A percentile compares a stretch with the other conserved stretches of the same genome.
These are phyloP conservation scores for Hephaestus fuliginosus DNA, from an alignment of 2,797 vertebrate genomes.

Conservation along the genomic window DNA sequence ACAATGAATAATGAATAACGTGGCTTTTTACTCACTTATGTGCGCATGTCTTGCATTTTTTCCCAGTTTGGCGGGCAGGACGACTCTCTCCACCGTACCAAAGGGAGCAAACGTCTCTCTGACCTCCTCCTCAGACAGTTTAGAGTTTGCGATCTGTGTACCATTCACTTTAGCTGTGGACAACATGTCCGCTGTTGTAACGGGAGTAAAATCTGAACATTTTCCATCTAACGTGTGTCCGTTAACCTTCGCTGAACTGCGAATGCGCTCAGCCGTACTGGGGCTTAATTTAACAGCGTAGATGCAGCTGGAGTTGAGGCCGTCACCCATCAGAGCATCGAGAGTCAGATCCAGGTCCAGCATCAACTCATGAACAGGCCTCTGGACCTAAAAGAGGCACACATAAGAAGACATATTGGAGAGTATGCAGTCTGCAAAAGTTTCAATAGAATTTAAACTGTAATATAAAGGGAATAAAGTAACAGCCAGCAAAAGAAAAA, in stretches of 20 bases:
- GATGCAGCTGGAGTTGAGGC: slow-evolving; percentile 80
- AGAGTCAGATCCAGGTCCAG: slow-evolving; percentile 87
- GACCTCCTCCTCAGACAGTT: slow-evolving; percentile 80
- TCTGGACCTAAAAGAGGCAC: slow-evolving; percentile 84
- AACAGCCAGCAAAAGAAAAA: neutral
- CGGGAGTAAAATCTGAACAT: neutral
- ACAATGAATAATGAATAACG: rapidly evolving
- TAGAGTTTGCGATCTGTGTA: slow-evolving; percentile 26
- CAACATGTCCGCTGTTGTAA: neutral
- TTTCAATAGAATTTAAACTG: neutral
- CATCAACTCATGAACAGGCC: slow-evolving; percentile 83
- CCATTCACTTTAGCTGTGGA: slow-evolving; percentile 13
- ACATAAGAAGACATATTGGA: neutral
- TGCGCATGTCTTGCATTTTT: slow-evolving; percentile 81
- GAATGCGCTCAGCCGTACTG: neutral
- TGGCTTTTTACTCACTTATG: slow-evolving; percentile 85
- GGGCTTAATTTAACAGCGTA: slow-evolving; percentile 75
- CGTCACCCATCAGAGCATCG: slow-evolving; percentile 82
- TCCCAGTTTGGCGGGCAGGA: slow-evolving; percentile 78
- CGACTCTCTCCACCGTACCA: slow-evolving; percentile 80
- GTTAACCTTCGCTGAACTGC: slow-evolving; percentile 16
- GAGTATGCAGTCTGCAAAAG: neutral
- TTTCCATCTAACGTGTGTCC: slow-evolving; percentile 28
- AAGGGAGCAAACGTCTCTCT: slow-evolving; percentile 79
- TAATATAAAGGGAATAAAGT: neutral